These are phyloP conservation scores for Neotoxoptera formosana DNA, from an alignment of 1,140 invertebrate species.

Conservation along the genomic window DNA sequence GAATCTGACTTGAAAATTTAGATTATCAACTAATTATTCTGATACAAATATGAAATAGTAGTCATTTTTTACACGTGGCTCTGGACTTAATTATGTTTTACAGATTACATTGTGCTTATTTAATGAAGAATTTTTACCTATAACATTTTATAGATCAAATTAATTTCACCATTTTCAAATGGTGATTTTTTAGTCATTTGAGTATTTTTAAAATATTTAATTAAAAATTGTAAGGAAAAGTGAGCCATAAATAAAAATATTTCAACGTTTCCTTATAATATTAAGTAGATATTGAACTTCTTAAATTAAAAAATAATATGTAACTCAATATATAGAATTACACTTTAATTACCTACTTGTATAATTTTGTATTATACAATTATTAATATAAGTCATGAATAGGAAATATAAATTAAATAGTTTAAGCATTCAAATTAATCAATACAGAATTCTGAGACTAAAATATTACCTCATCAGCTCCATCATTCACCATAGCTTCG, in stretches of 20 bases:
- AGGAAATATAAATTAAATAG: neutral
- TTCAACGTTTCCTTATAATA: neutral
- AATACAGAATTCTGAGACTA: neutral
- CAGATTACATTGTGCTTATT: too few relatives aligned
- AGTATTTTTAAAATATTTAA: too few relatives aligned
- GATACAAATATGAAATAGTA: too few relatives aligned
- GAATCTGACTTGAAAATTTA: too few relatives aligned
- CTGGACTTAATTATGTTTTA: too few relatives aligned
- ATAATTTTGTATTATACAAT: neutral
- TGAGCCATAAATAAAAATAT: neutral
- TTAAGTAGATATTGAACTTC: neutral
- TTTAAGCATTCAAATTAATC: neutral
- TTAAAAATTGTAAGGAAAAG: neutral
- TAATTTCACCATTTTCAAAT: too few relatives aligned
- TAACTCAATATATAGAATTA: neutral
- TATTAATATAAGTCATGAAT: neutral
- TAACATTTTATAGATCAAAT: too few relatives aligned
- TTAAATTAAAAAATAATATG: neutral
- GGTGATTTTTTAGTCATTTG: too few relatives aligned
- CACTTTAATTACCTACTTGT: neutral
- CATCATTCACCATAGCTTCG: conserved; percentile 88
- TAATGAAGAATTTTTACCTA: too few relatives aligned
- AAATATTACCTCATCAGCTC: conserved; percentile 89
- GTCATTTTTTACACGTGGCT: too few relatives aligned
- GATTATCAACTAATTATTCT: too few relatives aligned